Conservation (phyloP, 2,888 invertebrate genomes). For the Sipha maydis region DNA sequence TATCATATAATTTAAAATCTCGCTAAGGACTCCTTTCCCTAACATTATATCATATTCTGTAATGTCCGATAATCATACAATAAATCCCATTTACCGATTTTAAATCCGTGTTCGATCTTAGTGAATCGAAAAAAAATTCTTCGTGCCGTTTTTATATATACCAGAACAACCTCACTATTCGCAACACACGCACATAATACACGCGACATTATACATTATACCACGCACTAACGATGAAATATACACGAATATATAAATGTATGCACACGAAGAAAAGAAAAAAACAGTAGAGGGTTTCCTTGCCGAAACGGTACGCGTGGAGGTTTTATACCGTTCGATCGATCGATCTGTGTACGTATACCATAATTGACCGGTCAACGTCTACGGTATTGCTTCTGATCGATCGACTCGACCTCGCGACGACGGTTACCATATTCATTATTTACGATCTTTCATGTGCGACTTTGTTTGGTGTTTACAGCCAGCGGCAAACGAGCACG, state of each 20-base stretch:
- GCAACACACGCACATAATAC: neutral
- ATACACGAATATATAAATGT: neutral
- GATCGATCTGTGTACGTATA: neutral
- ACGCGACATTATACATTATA: neutral
- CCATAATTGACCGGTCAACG: neutral
- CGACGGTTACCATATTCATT: neutral
- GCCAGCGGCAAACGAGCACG: conserved; percentile 63
- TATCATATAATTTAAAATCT: too few relatives aligned
- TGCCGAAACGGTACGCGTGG: neutral
- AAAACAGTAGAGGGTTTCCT: conserved; percentile 19
- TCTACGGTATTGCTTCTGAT: neutral
- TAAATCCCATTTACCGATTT: too few relatives aligned
- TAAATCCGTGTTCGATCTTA: too few relatives aligned
- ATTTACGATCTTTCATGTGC: neutral
- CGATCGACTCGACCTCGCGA: neutral
- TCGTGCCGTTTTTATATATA: too few relatives aligned
- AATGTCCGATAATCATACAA: too few relatives aligned
- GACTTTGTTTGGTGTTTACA: conserved; percentile 56
- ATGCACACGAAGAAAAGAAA: too few relatives aligned
- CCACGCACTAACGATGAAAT: neutral
- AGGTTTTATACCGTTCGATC: neutral
- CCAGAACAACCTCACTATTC: neutral
- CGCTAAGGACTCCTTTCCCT: too few relatives aligned
- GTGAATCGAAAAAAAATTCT: too few relatives aligned
- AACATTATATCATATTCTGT: too few relatives aligned